A percentile compares a stretch with the other conserved stretches of the same genome.
These are phyloP conservation scores for Apaloderma vittatum DNA, from an alignment of 2,113 vertebrate genomes.

Conservation along the genomic window DNA sequence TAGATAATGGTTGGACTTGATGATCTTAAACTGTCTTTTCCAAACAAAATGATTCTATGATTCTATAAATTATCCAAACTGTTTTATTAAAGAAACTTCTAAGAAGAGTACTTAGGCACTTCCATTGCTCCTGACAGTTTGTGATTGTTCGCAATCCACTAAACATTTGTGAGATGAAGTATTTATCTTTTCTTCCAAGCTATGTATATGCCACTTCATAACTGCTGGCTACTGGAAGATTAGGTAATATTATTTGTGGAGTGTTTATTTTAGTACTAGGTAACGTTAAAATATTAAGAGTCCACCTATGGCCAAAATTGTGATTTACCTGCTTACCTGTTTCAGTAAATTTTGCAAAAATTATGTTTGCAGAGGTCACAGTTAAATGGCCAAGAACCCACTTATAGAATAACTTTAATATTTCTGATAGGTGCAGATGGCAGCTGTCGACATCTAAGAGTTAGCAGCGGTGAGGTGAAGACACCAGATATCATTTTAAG, in stretches of 20 bases:
- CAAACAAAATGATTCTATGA: too few species aligned
- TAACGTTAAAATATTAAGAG: background rate
- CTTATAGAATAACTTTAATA: background rate
- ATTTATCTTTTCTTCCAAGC: background rate
- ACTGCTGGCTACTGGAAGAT: background rate
- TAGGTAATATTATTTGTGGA: background rate
- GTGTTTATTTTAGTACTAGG: background rate
- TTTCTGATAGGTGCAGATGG: background rate
- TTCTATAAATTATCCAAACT: background rate
- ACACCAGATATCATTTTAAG: background rate
- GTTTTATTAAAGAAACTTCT: background rate
- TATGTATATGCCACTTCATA: background rate
- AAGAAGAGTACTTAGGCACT: background rate
- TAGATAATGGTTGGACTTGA: too few species aligned
- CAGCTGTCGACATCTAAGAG: background rate
- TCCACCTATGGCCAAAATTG: background rate
- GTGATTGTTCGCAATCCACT: background rate
- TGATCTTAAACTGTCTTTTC: too few species aligned
- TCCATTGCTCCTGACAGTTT: background rate
- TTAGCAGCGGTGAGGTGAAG: background rate
- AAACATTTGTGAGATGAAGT: background rate
- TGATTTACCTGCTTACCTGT: background rate
- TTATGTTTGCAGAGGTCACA: background rate
- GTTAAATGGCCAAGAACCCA: background rate
- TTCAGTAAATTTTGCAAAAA: background rate